Conservation (phyloP, 2,888 invertebrate species). For the Clusia tigrina region DNA sequence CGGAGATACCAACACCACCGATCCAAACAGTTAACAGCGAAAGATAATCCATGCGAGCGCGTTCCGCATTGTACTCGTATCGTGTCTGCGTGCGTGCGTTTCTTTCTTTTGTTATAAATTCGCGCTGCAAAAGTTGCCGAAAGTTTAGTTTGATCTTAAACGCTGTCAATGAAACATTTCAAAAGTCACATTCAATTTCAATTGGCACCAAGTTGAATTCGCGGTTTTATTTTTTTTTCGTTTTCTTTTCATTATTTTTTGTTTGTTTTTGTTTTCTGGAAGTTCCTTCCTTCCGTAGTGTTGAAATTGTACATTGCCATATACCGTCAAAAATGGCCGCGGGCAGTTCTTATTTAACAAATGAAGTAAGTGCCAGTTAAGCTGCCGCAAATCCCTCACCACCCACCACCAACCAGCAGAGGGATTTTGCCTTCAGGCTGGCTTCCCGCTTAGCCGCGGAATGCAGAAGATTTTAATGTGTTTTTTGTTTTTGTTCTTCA, state of each 20-base stretch:
- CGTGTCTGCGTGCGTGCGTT: conserved; percentile 12
- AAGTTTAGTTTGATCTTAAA: conserved; percentile 23
- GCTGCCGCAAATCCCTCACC: too few species aligned
- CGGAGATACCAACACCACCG: neutral
- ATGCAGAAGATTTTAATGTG: too few species aligned
- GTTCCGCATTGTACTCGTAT: neutral
- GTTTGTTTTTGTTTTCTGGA: neutral
- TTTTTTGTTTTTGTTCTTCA: too few species aligned
- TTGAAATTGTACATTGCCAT: neutral
- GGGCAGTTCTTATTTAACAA: conserved; percentile 15
- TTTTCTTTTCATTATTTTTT: neutral
- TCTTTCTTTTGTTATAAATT: conserved; percentile 19
- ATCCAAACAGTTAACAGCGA: too few species aligned
- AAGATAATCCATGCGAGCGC: neutral
- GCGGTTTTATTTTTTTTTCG: neutral
- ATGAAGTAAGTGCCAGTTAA: conserved; percentile 23
- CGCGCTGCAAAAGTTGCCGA: conserved; percentile 23
- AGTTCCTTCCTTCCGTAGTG: neutral
- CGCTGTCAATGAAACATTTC: conserved; percentile 4
- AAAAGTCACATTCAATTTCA: neutral
- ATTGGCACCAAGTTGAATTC: neutral
- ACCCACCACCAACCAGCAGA: too few species aligned
- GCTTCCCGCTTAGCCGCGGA: too few species aligned
- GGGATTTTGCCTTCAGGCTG: too few species aligned
- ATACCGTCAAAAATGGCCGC: conserved; percentile 18